Percentiles rank a stretch among this genome's conserved stretches.
Conservation (phyloP, 2,888 invertebrate species). For the Andrena minutula region DNA sequence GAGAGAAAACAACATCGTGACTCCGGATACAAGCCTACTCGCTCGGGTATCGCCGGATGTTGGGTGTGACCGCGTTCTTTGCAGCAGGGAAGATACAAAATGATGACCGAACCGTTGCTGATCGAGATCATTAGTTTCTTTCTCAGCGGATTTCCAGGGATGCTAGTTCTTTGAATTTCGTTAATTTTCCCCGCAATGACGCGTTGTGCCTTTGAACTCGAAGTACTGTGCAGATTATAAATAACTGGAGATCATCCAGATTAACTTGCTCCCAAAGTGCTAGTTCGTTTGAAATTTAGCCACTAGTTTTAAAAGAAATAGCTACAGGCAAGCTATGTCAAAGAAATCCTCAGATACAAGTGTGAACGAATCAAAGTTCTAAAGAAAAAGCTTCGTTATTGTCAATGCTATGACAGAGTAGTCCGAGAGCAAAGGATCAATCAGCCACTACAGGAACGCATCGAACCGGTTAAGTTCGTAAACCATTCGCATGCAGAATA, state of each 20-base stretch:
- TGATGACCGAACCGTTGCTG: background rate
- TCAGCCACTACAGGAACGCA: background rate
- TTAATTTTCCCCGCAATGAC: background rate
- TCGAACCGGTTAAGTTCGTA: background rate
- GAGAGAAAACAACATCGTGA: constrained; percentile 79
- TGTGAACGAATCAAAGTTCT: too few species aligned
- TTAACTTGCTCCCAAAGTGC: too few species aligned
- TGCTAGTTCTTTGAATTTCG: background rate
- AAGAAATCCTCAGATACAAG: too few species aligned
- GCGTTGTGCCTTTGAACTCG: background rate
- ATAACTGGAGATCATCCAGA: too few species aligned
- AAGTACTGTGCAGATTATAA: background rate
- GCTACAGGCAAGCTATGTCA: too few species aligned
- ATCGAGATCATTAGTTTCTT: background rate
- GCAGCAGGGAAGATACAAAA: background rate
- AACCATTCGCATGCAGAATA: constrained; percentile 19
- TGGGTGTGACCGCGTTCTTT: background rate
- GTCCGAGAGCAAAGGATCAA: background rate
- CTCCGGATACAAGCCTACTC: constrained; percentile 46
- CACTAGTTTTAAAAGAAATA: too few species aligned
- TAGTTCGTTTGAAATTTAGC: too few species aligned
- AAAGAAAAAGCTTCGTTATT: too few species aligned
- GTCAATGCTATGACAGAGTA: too few species aligned
- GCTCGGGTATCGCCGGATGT: constrained; percentile 13
- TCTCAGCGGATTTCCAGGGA: background rate